Conservation (phyloP, 2,888 invertebrate genomes). For the Synanthedon formicaeformis region DNA sequence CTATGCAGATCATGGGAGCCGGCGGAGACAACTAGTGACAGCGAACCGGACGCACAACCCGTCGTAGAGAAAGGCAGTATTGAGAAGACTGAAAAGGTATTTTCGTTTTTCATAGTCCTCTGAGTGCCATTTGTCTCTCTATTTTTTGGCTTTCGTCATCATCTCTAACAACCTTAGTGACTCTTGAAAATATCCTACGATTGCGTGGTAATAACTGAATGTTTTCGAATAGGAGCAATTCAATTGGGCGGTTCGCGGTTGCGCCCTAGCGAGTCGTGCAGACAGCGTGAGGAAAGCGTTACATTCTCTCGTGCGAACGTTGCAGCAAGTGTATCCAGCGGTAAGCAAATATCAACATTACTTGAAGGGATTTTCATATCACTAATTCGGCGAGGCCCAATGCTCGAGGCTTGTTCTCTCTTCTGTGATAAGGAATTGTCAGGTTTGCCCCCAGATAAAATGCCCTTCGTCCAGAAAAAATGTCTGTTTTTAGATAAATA, state of each 20-base stretch:
- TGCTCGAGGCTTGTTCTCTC: not conserved
- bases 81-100: conserved; percentile 67
- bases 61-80: conserved; percentile 59
- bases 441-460: too few relatives aligned
- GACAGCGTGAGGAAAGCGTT: conserved; percentile 57
- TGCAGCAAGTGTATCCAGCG: conserved; percentile 42
- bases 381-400: too few relatives aligned
- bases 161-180: not conserved
- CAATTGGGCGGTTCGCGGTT: conserved; percentile 57
- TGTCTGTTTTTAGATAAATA: too few relatives aligned
- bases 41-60: conserved; percentile 49
- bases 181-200: too few relatives aligned
- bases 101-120: not conserved
- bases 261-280: conserved; percentile 51
- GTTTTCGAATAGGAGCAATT: conserved; percentile 43
- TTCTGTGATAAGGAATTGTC: too few relatives aligned
- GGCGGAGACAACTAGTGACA: conserved; percentile 53
- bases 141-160: not conserved
- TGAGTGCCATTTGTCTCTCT: not conserved
- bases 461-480: too few relatives aligned
- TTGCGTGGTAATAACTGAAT: too few relatives aligned
- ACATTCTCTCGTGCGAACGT: conserved; percentile 42
- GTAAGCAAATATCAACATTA: conserved; percentile 13
- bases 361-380: not conserved
- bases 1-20: conserved; percentile 51